phyloP scores from a whole-genome alignment of 2,113 vertebrate species.

The Amphiprion percula region DNA sequence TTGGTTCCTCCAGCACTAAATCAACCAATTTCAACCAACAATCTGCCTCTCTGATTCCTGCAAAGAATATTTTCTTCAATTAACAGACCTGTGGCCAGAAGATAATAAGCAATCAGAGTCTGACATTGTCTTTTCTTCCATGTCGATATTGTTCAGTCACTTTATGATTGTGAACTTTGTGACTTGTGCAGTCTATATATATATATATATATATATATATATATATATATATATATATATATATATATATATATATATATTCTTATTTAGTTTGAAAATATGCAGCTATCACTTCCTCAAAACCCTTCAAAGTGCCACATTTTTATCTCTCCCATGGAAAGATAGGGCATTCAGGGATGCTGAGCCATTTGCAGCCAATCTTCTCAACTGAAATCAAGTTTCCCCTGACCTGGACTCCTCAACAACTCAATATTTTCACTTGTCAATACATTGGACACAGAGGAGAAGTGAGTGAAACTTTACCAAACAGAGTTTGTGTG shows the following conservation, averaged over 20 bases:
- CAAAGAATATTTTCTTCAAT: conserved; percentile 6
- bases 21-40: conserved; percentile 17
- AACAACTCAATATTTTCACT: neutral
- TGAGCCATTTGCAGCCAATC: neutral
- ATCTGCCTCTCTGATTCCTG: conserved; percentile 14
- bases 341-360: neutral
- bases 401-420: neutral
- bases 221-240: too few species aligned
- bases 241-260: neutral
- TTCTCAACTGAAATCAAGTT: conserved; percentile 7
- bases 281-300: neutral
- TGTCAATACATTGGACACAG: neutral
- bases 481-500: neutral
- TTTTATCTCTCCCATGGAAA: neutral
- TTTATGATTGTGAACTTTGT: neutral
- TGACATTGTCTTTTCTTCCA: neutral
- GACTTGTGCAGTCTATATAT: neutral
- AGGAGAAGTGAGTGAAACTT: neutral
- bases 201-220: too few species aligned
- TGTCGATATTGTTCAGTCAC: neutral
- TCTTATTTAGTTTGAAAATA: neutral
- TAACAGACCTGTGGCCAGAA: conserved; percentile 26
- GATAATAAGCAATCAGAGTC: neutral
- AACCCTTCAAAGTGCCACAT: neutral
- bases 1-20: conserved; percentile 39